These are phyloP conservation scores for Cheilosia scutellata DNA, from an alignment of 2,888 invertebrate genomes.

Conservation along the genomic window DNA sequence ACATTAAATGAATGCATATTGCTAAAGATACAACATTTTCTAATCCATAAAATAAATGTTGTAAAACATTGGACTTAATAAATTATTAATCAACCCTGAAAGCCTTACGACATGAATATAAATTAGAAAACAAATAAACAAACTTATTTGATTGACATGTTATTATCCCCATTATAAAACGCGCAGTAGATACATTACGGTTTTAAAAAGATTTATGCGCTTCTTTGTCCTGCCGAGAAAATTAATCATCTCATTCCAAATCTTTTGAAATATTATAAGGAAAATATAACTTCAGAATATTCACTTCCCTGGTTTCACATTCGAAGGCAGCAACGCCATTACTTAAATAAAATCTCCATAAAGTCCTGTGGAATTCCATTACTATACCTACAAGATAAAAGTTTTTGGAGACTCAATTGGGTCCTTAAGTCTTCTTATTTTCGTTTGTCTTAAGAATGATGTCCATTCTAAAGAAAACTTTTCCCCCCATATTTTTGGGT, in stretches of 20 bases:
- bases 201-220: constrained; percentile 16
- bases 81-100: neutral
- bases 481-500: neutral
- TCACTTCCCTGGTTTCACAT: neutral
- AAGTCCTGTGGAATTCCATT: constrained; percentile 12
- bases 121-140: neutral
- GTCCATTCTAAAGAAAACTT: neutral
- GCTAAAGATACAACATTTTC: neutral
- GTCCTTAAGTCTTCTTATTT: neutral
- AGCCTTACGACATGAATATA: neutral
- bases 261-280: neutral
- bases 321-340: neutral
- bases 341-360: constrained; percentile 18
- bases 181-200: no score
- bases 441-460: neutral
- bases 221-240: neutral
- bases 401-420: constrained; percentile 2
- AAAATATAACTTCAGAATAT: neutral
- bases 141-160: constrained; percentile 11
- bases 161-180: neutral
- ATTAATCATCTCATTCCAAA: constrained; percentile 8
- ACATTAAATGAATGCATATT: neutral
- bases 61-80: neutral
- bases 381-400: neutral
- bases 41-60: neutral